Evolutionary conservation across 1,140 invertebrate species (phyloP), one percentile per base, ranked within the genome.

Genomic region (Drosophila arawakana): DNA sequence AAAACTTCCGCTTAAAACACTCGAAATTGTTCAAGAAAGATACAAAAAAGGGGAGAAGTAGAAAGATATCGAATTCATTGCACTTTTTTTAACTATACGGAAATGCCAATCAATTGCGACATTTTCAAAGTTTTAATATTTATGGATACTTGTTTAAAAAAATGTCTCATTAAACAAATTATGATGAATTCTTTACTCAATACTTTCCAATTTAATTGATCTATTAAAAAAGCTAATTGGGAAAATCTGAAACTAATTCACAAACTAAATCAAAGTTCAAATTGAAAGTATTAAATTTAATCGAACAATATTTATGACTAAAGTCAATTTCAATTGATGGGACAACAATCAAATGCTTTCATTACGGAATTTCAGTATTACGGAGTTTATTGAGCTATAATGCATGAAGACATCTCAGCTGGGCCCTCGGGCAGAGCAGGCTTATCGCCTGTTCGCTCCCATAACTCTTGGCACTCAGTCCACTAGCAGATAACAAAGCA

Each of bases 381-480:
- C 39, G 8, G 47, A 73, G 46, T 62, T 13, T 39, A 21, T 2
- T 30, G 25, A 35, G 13, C 15, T 25, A 65, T 72, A 60, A 44
- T 61, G 58, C 15, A 47, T 9, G 50, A 35, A 37, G 55, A 35
- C 13, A 49, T 13, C 35, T 69, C 43, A 70, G 58, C 41, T 67
- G 49, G 25, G 49, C 35, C 37, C 52, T 52, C 60, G 13, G 13
- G 47, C n/a, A 9, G 35, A 30, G 43, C 11, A 54, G 11, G 44
- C 65, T 44, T 44, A 75, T 58, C 55, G 65, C 62, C 37, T 37
- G 35, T 62, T 15, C 60, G 65, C 52, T 78, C 69, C 54, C 55
- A 65, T 62, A 69, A 60, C 72, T 30, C 78, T 86, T 78, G 75
- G 75, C 70, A 76, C 71, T 71, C 74, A 81, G 76, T 66, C 66